Conservation (phyloP, 2,113 vertebrate genomes). For the Morphnarchus princeps region DNA sequence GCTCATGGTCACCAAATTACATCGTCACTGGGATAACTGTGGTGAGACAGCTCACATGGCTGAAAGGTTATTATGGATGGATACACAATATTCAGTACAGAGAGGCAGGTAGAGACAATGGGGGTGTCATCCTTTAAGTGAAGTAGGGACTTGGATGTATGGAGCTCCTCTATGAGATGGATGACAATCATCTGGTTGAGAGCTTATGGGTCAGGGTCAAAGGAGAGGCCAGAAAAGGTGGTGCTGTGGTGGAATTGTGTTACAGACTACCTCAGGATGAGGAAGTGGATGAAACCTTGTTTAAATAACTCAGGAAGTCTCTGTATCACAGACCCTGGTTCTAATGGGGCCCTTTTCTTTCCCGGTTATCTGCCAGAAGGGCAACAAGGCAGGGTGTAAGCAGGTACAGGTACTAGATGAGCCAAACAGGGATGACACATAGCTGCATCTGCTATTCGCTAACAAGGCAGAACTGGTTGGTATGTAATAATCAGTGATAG, state of each 20-base stretch:
- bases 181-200: background rate
- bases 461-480: background rate
- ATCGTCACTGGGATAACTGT: background rate
- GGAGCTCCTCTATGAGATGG: background rate
- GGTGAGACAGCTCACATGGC: background rate
- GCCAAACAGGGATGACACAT: background rate
- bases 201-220: background rate
- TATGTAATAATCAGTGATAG: background rate
- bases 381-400: background rate
- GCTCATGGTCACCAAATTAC: rapidly evolving
- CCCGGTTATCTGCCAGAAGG: background rate
- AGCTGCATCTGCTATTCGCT: background rate
- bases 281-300: background rate
- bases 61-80: background rate
- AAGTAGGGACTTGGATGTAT: background rate
- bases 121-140: background rate
- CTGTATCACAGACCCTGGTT: background rate
- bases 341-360: background rate
- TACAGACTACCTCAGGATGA: background rate
- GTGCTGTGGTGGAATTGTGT: background rate
- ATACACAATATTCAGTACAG: background rate
- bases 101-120: background rate
- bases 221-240: background rate
- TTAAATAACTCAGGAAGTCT: background rate
- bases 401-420: background rate